A percentile compares a stretch with the other conserved stretches of the same genome.
Evolutionary conservation across 2,113 vertebrate genomes (phyloP).

Genomic region (Lepisosteus osseus): DNA sequence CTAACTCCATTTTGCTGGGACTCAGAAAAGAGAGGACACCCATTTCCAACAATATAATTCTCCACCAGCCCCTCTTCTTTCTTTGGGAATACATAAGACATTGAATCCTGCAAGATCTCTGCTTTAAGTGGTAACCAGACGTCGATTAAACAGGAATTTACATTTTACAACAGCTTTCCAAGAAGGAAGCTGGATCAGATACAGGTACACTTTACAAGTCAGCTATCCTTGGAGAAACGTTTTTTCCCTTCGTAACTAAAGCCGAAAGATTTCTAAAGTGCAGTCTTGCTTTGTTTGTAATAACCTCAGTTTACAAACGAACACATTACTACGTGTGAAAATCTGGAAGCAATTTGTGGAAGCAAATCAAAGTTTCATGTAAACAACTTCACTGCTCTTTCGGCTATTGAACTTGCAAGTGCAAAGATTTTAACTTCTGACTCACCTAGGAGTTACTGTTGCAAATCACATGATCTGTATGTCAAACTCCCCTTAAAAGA

Average conservation of each 20-base stretch:
- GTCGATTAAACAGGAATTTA: no score
- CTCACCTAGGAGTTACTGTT: constrained; percentile 37
- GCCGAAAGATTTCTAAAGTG: constrained; percentile 42
- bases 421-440: constrained; percentile 52
- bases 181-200: not conserved
- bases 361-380: constrained; percentile 43
- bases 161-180: no score
- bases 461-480: not conserved
- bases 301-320: constrained; percentile 65
- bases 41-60: no score
- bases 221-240: no score
- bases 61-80: no score
- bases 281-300: constrained; percentile 47
- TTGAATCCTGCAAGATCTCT: no score
- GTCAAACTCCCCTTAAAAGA: no score
- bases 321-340: constrained; percentile 73
- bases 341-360: constrained; percentile 74
- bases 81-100: no score
- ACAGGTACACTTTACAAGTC: not conserved
- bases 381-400: constrained; percentile 39
- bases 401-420: constrained; percentile 31
- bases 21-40: no score
- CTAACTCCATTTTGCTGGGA: no score
- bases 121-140: no score
- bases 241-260: constrained; percentile 23